Evolutionary conservation across 2,797 vertebrate species (phyloP).

Genomic region (Lithobates sylvaticus): DNA sequence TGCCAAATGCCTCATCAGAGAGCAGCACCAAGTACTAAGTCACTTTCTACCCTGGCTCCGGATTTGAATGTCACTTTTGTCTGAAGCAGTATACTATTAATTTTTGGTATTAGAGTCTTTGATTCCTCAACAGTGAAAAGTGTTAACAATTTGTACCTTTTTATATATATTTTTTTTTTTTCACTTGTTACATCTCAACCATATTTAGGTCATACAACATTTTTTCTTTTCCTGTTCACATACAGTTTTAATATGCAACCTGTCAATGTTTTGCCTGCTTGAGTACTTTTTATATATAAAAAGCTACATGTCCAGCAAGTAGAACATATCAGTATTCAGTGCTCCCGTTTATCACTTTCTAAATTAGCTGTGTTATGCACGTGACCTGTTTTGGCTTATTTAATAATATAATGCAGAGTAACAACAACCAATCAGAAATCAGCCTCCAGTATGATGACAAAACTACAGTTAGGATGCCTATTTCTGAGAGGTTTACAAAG

Average conservation of each 20-base stretch:
- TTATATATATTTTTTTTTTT: constrained; percentile 39
- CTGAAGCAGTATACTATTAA: constrained; percentile 5
- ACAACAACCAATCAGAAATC: too few relatives aligned
- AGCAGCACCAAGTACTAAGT: neutral
- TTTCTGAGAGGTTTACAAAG: too few relatives aligned
- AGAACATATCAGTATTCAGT: neutral
- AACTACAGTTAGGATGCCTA: too few relatives aligned
- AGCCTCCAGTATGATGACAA: too few relatives aligned
- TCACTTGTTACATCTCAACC: constrained; percentile 1
- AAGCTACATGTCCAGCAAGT: constrained; percentile 3
- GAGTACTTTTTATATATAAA: constrained; percentile 4
- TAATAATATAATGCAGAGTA: neutral
- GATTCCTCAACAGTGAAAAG: constrained; percentile 11
- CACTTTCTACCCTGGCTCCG: neutral
- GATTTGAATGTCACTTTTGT: constrained; percentile 27
- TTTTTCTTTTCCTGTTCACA: neutral
- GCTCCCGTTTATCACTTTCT: constrained; percentile 2
- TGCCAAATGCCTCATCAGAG: constrained; percentile 35
- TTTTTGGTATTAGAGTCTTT: constrained; percentile 25
- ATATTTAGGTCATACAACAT: neutral
- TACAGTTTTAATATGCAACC: constrained; percentile 15
- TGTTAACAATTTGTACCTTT: constrained; percentile 15
- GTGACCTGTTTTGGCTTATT: neutral
- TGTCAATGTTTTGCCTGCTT: constrained; percentile 12
- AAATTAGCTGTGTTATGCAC: constrained; percentile 16